Evolutionary conservation across 2,113 vertebrate genomes (phyloP), one percentile per base, ranked within the genome.

Genomic region (Struthidea cinerea): DNA sequence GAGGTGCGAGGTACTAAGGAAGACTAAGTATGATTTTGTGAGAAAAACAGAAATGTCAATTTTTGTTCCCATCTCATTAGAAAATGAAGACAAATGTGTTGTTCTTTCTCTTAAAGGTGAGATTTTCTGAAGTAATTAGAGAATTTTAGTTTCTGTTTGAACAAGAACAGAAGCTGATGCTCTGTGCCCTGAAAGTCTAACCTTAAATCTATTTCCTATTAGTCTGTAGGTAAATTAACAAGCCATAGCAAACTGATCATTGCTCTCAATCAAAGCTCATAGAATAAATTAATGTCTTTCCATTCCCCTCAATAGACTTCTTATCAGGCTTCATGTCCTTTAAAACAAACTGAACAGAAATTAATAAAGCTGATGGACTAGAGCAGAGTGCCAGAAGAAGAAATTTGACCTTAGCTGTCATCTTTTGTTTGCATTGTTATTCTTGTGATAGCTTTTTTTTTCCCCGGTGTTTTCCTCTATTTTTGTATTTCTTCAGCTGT

Each of bases 361-460:
- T 95, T 91, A 93, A 73, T 88, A 94, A 93, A 68, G 16, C 49
- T 92, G 53, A 80, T 88, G 30, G 83, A 39, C 41, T 57, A 84
- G 49, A 89, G 49, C 46, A 56, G 50, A 78, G 37, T 76, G 44
- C 70, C 47, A 85, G 33, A 73, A 41, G 68, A 81, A 85, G 26
- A n/a, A 90, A 64, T 94, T 90, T 95, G 77, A 89, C 69, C 67
- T 87, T 75, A 83, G 42, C 19, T 85, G 82, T 93, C 70, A 67
- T 52, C 46, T 92, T 93, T 79, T 71, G 32, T 87, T 93, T 85
- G 20, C 32, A 35, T 67, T 82, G 20, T 84, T 93, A 69, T 80
- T 79, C 27, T 47, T 61, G 11, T 57, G 33, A 50, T 78, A 55
- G 35, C 19, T 27, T 63, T 89, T 63, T 32, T 76, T 44, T 35